phyloP scores from a whole-genome alignment of 2,797 vertebrate species.

The Gorsachius magnificus region DNA sequence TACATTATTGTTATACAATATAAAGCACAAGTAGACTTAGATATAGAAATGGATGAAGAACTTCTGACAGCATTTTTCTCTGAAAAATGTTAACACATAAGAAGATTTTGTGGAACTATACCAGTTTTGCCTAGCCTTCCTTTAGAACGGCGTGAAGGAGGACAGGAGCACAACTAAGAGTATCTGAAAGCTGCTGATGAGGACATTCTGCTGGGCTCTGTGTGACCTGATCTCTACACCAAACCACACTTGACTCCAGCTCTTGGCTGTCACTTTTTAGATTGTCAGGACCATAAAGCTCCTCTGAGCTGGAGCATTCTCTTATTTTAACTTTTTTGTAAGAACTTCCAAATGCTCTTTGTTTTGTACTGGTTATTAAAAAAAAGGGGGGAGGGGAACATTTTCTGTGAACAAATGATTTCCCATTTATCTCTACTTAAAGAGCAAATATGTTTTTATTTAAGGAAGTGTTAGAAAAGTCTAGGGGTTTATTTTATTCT shows the following conservation, averaged over 20 bases:
- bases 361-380: background rate
- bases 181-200: background rate
- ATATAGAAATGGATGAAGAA: background rate
- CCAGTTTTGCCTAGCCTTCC: background rate
- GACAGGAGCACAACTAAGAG: background rate
- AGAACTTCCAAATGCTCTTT: background rate
- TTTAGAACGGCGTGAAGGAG: background rate
- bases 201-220: background rate
- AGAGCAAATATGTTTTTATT: background rate
- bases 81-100: background rate
- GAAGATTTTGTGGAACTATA: background rate
- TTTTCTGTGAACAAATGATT: background rate
- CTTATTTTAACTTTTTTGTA: background rate
- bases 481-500: background rate
- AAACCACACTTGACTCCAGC: background rate
- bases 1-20: background rate
- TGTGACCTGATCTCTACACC: background rate
- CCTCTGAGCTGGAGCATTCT: background rate
- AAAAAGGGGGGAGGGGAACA: background rate
- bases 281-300: background rate
- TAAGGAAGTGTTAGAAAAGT: background rate
- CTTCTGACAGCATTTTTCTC: background rate
- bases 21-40: background rate
- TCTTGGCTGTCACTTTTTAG: background rate
- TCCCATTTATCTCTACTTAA: background rate